Percentiles rank a stretch among this genome's conserved stretches.
Conservation (phyloP, 2,113 vertebrate genomes). For the Pao palembangensis region DNA sequence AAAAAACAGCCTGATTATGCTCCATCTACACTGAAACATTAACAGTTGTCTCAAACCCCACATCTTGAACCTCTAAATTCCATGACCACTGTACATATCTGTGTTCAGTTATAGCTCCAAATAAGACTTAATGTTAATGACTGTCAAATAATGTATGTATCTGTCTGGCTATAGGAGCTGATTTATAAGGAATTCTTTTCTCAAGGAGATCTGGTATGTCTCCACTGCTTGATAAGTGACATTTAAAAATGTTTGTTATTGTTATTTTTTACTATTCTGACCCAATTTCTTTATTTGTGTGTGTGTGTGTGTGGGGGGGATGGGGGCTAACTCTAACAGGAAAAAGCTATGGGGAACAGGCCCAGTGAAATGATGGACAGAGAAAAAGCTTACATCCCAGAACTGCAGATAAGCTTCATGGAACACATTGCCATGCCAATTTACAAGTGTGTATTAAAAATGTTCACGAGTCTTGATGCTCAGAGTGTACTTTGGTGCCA, state of each 20-base stretch:
- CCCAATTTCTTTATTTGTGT: constrained; percentile 16
- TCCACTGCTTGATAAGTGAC: constrained; percentile 7
- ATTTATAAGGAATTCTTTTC: constrained; percentile 99
- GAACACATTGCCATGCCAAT: constrained; percentile 98
- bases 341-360: constrained; percentile 98
- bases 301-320: constrained; percentile 14
- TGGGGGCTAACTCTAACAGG: constrained; percentile 64
- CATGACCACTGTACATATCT: constrained; percentile 3
- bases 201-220: constrained; percentile 95
- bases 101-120: neutral
- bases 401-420: constrained; percentile 99
- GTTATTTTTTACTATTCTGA: constrained; percentile 11
- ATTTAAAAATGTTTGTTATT: constrained; percentile 22
- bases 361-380: constrained; percentile 99
- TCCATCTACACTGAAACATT: constrained; percentile 51
- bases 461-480: too few relatives aligned
- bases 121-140: neutral
- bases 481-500: too few relatives aligned
- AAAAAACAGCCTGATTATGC: constrained; percentile 39
- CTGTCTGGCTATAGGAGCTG: constrained; percentile 82
- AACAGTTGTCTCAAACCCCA: constrained; percentile 49
- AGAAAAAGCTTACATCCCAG: constrained; percentile 97
- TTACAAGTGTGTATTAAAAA: constrained; percentile 81
- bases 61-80: constrained; percentile 25
- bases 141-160: constrained; percentile 8